A percentile compares a stretch with the other conserved stretches of the same genome.
Evolutionary conservation across 2,113 vertebrate genomes (phyloP).

Genomic region (western clawed frog (Xenopus tropicalis)): DNA sequence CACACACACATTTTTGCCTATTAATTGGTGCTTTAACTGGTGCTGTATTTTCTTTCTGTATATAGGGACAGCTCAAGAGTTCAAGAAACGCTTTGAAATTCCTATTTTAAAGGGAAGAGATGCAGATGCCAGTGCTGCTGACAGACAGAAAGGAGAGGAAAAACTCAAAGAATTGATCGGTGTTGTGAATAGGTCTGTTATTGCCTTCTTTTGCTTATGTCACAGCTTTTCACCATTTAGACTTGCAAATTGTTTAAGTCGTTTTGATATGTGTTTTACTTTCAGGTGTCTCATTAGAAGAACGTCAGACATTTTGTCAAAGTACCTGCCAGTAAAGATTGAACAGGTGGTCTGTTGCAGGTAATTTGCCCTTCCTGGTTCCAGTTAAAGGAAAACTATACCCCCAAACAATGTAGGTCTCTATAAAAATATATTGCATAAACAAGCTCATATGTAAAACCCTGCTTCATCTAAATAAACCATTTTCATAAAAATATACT

Average conservation of each 20-base stretch:
- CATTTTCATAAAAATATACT: no score
- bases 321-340: conserved; percentile 96
- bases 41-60: conserved; percentile 20
- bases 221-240: no score
- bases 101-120: conserved; percentile 92
- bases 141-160: conserved; percentile 80
- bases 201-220: not conserved
- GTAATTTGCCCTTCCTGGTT: conserved; percentile 55
- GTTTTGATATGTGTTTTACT: not conserved
- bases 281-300: conserved; percentile 90
- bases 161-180: conserved; percentile 87
- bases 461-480: no score
- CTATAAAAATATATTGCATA: no score
- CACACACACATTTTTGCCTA: no score
- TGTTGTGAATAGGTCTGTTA: conserved; percentile 83
- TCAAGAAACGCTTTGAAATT: conserved; percentile 92
- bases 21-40: no score
- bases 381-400: not conserved
- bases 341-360: conserved; percentile 97
- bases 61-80: conserved; percentile 90
- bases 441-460: no score
- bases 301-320: conserved; percentile 95
- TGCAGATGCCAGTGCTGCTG: conserved; percentile 81
- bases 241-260: not conserved
- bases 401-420: no score